Evolutionary conservation across 2,797 vertebrate genomes (phyloP).

Genomic region (Limosa lapponica): DNA sequence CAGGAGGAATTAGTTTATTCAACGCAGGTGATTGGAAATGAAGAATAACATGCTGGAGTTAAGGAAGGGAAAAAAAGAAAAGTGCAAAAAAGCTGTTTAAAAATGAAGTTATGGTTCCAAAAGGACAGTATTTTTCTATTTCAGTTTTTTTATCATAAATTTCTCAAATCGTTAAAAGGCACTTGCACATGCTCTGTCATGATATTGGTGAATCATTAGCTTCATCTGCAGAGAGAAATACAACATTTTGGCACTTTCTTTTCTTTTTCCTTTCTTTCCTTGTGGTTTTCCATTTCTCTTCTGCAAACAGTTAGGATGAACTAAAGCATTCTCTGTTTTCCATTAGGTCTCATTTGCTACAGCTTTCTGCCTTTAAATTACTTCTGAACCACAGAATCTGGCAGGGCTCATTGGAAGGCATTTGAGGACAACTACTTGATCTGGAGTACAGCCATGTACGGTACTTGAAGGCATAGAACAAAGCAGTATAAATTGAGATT

Average conservation of each 20-base stretch:
- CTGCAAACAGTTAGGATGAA: slow-evolving; percentile 69
- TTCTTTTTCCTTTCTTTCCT: slow-evolving; percentile 55
- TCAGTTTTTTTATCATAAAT: neutral
- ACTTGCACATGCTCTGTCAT: neutral
- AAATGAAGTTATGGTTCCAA: neutral
- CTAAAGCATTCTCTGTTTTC: slow-evolving; percentile 80
- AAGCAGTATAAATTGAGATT: slow-evolving; percentile 78
- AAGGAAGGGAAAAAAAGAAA: neutral
- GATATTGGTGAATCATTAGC: slow-evolving; percentile 7
- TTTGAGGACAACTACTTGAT: slow-evolving; percentile 84
- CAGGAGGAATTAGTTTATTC: slow-evolving; percentile 1
- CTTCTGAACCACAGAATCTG: slow-evolving; percentile 83
- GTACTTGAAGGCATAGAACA: slow-evolving; percentile 83
- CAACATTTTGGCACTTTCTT: slow-evolving; percentile 40
- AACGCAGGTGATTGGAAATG: neutral
- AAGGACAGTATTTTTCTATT: neutral
- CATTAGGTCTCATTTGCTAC: slow-evolving; percentile 85
- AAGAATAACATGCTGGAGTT: neutral
- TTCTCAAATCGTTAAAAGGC: slow-evolving; percentile 31
- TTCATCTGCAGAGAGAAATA: slow-evolving; percentile 28
- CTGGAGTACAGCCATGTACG: slow-evolving; percentile 83
- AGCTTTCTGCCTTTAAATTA: slow-evolving; percentile 86
- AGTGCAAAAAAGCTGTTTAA: neutral
- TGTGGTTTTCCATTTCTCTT: slow-evolving; percentile 64
- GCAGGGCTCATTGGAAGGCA: slow-evolving; percentile 80